phyloP scores from a whole-genome alignment of 2,888 invertebrate genomes.

The Epirrhoe tristata region DNA sequence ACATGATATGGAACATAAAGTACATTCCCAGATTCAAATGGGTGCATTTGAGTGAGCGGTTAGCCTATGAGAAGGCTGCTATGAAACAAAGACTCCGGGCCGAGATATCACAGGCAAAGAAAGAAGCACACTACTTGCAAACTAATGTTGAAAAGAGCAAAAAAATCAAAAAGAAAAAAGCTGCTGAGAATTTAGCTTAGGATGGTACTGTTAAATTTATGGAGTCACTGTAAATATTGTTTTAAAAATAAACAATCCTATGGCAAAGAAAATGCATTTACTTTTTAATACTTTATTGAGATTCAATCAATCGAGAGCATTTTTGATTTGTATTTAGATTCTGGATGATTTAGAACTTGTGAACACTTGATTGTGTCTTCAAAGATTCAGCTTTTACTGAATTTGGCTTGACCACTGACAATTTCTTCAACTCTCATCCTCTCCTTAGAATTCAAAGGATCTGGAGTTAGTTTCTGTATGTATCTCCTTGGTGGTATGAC shows the following conservation, averaged over 20 bases:
- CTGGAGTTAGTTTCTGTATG: slow-evolving; percentile 74
- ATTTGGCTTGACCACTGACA: slow-evolving; percentile 70
- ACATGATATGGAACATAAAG: slow-evolving; percentile 98
- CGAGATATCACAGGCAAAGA: slow-evolving; percentile 96
- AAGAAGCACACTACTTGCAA: slow-evolving; percentile 95
- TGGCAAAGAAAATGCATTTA: neutral
- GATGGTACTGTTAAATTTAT: slow-evolving; percentile 19
- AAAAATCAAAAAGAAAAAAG: slow-evolving; percentile 84
- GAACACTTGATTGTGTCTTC: neutral
- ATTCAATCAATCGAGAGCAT: slow-evolving; percentile 8
- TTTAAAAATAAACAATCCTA: neutral
- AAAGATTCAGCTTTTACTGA: slow-evolving; percentile 57
- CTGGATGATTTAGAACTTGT: too few species aligned
- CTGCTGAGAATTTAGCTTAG: slow-evolving; percentile 43
- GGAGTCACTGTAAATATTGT: neutral
- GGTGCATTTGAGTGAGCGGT: slow-evolving; percentile 96
- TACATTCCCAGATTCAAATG: slow-evolving; percentile 98
- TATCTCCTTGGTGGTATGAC: slow-evolving; percentile 76
- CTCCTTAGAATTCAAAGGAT: slow-evolving; percentile 68
- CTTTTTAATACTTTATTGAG: slow-evolving; percentile 1
- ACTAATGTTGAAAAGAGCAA: slow-evolving; percentile 92
- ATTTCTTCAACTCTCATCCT: slow-evolving; percentile 79
- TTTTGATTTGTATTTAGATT: neutral
- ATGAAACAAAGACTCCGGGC: slow-evolving; percentile 93
- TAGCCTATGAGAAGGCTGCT: slow-evolving; percentile 96